Base-by-base conservation (phyloP, 1,140 invertebrate genomes). In the Listronotus bonariensis region DNA sequence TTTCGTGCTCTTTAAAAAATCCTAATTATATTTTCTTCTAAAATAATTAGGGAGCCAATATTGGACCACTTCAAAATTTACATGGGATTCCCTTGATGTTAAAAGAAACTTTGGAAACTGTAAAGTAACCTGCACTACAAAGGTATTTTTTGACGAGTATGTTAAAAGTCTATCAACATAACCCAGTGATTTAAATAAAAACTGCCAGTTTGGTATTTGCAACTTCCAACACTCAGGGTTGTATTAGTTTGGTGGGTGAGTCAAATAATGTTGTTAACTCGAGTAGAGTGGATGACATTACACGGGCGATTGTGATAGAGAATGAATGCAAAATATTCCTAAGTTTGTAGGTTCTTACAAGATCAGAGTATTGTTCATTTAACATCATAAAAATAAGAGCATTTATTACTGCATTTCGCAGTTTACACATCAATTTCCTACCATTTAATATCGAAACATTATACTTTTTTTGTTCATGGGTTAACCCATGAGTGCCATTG, bases 171-270 rank as follows among this genome's bases (percentile, higher is more conserved):
- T 10, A 9, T 12, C 34, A 36, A 7, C 34, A 36, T 36, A 15
- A 15, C 53, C 61, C 67, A 58, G 60, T 64, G 66, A 14, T 36
- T 51, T 56, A 9, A n/a, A n/a, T n/a, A n/a, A 42, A 41, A 15
- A 40, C 31, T 49, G 65, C 64, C 64, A 56, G 55, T 69, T 70
- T 67, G 68, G 43, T 61, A 51, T 55, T 66, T 60, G 57, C 61
- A 42, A 55, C 70, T 73, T 73, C 72, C 72, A 72, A 73, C 68
- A 72, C 72, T 72, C 72, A 73, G 72, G 70, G 72, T 73, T 67
- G 70, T 68, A 68, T 57, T 52, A 43, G 43, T 65, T 62, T 38
- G 45, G 58, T 46, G 53, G 61, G 60, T 56, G 66, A 58, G 58
- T 61, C 45, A 36, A 48, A 17, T 49, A 36, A 26, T 20, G 34